Evolutionary conservation across 2,888 invertebrate species (phyloP), one percentile per base, ranked within the genome.

Genomic region (Gandaritis pyraliata): DNA sequence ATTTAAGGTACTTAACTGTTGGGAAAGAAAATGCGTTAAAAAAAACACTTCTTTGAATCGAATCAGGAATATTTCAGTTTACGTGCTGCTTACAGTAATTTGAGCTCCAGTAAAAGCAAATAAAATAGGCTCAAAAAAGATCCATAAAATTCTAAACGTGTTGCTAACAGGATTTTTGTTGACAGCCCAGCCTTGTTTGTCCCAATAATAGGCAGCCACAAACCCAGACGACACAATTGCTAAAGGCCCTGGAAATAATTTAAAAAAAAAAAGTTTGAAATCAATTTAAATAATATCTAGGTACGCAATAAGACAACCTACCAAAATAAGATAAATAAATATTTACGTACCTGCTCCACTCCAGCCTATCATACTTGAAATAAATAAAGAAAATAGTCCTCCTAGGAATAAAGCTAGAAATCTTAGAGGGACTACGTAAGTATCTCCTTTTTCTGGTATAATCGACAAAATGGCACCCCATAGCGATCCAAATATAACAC

Each of bases 61-160:
- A n/a, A 15, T 10, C 16, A 41, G 16, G 33, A 23, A 46, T 4
- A 38, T 23, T 23, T 12, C 1, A 7, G 23, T n/a, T 46, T 23
- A n/a, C n/a, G 23, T 46, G 12, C n/a, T 15, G 59, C 73, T 75
- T 78, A 97, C 93, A 75, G 95, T 95, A 49, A 98, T 94, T 87
- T 97, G 96, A 12, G 97, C 95, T 23, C 97, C 97, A 47, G 98
- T 98, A 56, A 98, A 94, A 29, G 96, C 96, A 86, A 98, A 98
- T 30, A 98, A 90, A 66, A 97, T 95, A 0, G 97, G 97, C 82
- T 98, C 97, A 83, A 97, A 96, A 65, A 97, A 94, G 93, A 96
- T 95, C 98, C 97, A 98, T 72, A 97, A 92, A 49, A 96, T 94
- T 76, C 95, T 95, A 74, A 97, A 96, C 11, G 95, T 93, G 48